These are phyloP conservation scores for Lasioglossum villosulum DNA, from an alignment of 2,888 invertebrate species.

Conservation along the genomic window DNA sequence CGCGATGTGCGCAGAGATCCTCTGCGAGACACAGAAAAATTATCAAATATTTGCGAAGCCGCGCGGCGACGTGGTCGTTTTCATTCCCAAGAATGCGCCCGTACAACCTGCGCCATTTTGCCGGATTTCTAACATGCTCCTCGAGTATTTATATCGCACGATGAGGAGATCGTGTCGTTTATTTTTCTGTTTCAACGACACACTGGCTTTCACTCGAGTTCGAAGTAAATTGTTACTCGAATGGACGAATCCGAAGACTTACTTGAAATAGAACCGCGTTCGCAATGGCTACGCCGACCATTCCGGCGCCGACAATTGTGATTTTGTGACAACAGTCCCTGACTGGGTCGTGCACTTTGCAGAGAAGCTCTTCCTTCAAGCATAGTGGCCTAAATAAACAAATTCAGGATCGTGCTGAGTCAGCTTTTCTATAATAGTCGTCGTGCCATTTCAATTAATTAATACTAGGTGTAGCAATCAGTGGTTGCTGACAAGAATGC, in stretches of 20 bases:
- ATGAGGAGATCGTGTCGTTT: background rate
- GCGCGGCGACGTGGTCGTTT: background rate
- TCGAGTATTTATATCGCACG: constrained; percentile 11
- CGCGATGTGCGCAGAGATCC: constrained; percentile 86
- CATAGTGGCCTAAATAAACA: constrained; percentile 66
- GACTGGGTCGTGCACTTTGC: constrained; percentile 79
- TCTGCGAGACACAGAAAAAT: constrained; percentile 78
- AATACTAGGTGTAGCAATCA: background rate
- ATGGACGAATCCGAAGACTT: constrained; percentile 32
- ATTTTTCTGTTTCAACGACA: constrained; percentile 7
- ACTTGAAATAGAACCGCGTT: constrained; percentile 87
- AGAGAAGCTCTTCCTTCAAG: constrained; percentile 78
- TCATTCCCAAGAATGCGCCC: background rate
- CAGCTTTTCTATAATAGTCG: background rate
- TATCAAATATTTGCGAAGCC: background rate
- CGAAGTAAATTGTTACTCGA: constrained; percentile 16
- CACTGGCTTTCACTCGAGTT: constrained; percentile 55
- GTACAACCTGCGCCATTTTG: constrained; percentile 11
- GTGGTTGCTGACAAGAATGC: too few species aligned
- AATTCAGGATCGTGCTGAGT: background rate
- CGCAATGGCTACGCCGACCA: constrained; percentile 88
- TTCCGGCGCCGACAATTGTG: constrained; percentile 88
- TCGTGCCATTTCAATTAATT: background rate
- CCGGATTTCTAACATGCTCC: constrained; percentile 19
- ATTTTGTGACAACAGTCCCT: constrained; percentile 85